phyloP scores from a whole-genome alignment of 2,797 vertebrate species.

The Aeoliscus strigatus region DNA sequence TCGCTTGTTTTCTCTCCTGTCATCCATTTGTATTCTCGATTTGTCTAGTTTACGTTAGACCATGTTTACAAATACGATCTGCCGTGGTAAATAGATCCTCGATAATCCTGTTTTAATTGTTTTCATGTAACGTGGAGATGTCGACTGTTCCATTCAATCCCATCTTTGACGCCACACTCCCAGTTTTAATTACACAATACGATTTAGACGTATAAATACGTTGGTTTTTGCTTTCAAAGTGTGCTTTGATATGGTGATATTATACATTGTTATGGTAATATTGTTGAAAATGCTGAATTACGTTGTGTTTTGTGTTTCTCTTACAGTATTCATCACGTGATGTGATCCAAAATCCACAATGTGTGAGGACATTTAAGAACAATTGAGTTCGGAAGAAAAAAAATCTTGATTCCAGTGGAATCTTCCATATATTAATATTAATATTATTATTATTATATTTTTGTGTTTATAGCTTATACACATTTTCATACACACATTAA shows the following conservation, averaged over 20 bases:
- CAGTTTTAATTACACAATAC: no score
- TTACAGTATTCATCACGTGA: slow-evolving; percentile 77
- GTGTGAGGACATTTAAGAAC: slow-evolving; percentile 78
- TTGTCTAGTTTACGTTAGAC: not conserved
- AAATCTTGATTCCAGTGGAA: slow-evolving; percentile 99
- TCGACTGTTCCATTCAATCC: no score
- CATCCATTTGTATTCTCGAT: not conserved
- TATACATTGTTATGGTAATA: no score
- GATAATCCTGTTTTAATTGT: not conserved
- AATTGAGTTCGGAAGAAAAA: slow-evolving; percentile 74
- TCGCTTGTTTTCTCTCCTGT: slow-evolving; percentile 3
- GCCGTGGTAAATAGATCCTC: not conserved
- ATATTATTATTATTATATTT: slow-evolving; percentile 71
- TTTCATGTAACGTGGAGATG: no score
- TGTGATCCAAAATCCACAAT: slow-evolving; percentile 79
- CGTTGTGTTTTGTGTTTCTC: slow-evolving; percentile 30
- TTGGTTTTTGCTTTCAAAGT: no score
- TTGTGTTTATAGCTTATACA: slow-evolving; percentile 60
- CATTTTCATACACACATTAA: slow-evolving; percentile 57
- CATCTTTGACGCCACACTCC: no score
- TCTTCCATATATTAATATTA: slow-evolving; percentile 78
- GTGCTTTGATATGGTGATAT: no score
- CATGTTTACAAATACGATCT: not conserved
- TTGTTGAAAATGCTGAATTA: no score
- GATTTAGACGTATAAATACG: no score